These are phyloP conservation scores for Anthonomus grandis DNA, from an alignment of 1,140 invertebrate genomes.

Conservation along the genomic window DNA sequence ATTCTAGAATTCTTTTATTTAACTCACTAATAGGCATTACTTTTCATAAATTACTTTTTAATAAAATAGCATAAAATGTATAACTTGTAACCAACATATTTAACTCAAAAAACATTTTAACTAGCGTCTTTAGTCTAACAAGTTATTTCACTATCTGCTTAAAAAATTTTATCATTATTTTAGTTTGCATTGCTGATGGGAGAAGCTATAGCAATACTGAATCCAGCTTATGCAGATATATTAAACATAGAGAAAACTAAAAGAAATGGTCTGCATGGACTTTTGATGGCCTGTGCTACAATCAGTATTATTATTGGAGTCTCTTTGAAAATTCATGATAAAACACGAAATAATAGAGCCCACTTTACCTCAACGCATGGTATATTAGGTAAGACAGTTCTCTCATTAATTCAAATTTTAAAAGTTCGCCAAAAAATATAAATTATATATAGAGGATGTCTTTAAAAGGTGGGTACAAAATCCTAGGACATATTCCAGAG, in stretches of 20 bases:
- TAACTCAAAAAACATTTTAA: background rate
- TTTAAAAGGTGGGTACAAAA: too few relatives aligned
- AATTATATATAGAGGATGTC: too few relatives aligned
- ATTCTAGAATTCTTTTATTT: too few relatives aligned
- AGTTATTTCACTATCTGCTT: background rate
- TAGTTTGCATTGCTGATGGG: slow-evolving; percentile 20
- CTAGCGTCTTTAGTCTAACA: background rate
- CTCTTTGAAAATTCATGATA: slow-evolving; percentile 18
- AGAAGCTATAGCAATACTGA: slow-evolving; percentile 10
- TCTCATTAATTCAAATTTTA: too few relatives aligned
- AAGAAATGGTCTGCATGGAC: slow-evolving; percentile 14
- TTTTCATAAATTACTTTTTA: too few relatives aligned
- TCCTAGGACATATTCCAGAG: too few relatives aligned
- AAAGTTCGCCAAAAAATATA: too few relatives aligned
- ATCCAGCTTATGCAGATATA: slow-evolving; percentile 8
- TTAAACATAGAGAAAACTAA: slow-evolving; percentile 1
- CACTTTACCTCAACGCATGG: slow-evolving; percentile 17
- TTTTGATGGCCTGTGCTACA: slow-evolving; percentile 15
- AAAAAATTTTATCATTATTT: slow-evolving; percentile 5
- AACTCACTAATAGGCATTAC: too few relatives aligned
- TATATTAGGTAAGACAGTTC: slow-evolving; percentile 14
- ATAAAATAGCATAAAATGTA: too few relatives aligned
- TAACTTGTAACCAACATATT: background rate
- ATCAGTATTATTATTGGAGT: slow-evolving; percentile 11
- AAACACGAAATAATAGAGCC: slow-evolving; percentile 3